Evolutionary conservation across 2,888 invertebrate genomes (phyloP), one percentile per base, ranked within the genome.

Genomic region (Machimus atricapillus): DNA sequence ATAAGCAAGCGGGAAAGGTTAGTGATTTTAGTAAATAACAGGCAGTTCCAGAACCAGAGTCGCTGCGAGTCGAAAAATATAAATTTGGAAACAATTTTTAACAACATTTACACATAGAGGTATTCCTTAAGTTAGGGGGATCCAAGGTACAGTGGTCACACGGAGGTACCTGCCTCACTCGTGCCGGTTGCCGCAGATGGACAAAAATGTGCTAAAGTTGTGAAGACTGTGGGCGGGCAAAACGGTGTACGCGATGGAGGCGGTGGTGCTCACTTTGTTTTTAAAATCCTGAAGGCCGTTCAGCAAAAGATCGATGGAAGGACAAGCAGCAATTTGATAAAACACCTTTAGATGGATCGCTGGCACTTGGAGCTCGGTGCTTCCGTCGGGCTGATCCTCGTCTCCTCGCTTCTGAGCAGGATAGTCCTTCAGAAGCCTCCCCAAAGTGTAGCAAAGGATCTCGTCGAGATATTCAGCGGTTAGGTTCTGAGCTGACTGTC

Each of bases 181-280:
- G 92, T 96, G 95, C 90, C 97, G 94, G 89, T 97, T 94, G 27
- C 97, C 97, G 93, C 96, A 96, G 92, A 97, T 95, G 89, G 97
- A 97, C 90, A 97, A 94, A 93, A 96, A 96, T 90, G 96, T 96
- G 93, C 95, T 95, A 89, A 95, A 95, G 93, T 96, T 96, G 93
- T 97, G 96, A 90, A 97, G 94, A 91, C 96, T 95, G 89, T 95
- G 94, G 89, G 97, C 97, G 85, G 97, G 97, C 93, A 97, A 94
- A 88, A 96, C 94, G 16, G 96, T 96, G 90, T 95, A 95, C 87
- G 96, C 95, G 89, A 96, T 94, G 83, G 93, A 92, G 90, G 92
- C 90, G 92, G 93, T 90, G 91, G 93, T 91, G 91, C 93, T 93
- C 91, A 94, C 91, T 91, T 94, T 94, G 74, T 90, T 89, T 46